Evolutionary conservation across 1,140 invertebrate genomes (phyloP).

Genomic region (Drosophila prosaltans): DNA sequence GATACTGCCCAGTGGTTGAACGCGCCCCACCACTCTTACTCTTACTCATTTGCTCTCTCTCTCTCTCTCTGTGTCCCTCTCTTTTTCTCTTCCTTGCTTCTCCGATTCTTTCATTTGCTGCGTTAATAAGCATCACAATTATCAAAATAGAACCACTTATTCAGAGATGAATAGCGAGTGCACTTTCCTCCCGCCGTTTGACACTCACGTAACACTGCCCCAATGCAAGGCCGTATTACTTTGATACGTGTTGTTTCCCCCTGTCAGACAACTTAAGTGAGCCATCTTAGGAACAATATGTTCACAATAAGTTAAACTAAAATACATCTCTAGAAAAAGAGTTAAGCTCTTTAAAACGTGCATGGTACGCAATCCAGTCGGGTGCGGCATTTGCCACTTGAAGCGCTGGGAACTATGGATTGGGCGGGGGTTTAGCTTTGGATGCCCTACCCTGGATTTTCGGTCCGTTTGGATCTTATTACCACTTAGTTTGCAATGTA

Average conservation of each 20-base stretch:
- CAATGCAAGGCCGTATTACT: background rate
- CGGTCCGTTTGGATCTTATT: background rate
- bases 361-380: too few relatives aligned
- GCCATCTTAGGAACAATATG: background rate
- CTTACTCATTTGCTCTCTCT: background rate
- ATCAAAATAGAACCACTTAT: background rate
- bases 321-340: background rate
- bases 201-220: background rate
- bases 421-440: too few relatives aligned
- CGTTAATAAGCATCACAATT: background rate
- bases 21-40: background rate
- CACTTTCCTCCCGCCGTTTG: background rate
- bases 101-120: background rate
- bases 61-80: conserved; percentile 5
- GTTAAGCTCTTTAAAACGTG: too few relatives aligned
- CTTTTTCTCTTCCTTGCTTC: conserved; percentile 21
- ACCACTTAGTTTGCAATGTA: conserved; percentile 33
- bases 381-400: too few relatives aligned
- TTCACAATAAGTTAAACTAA: background rate
- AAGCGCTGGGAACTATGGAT: too few relatives aligned
- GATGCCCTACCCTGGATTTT: too few relatives aligned
- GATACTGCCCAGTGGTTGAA: conserved; percentile 29
- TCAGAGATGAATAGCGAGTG: background rate
- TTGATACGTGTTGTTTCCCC: background rate
- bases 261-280: too few relatives aligned